These are phyloP conservation scores for Ylistrum balloti DNA, from an alignment of 1,140 invertebrate species.

Conservation along the genomic window DNA sequence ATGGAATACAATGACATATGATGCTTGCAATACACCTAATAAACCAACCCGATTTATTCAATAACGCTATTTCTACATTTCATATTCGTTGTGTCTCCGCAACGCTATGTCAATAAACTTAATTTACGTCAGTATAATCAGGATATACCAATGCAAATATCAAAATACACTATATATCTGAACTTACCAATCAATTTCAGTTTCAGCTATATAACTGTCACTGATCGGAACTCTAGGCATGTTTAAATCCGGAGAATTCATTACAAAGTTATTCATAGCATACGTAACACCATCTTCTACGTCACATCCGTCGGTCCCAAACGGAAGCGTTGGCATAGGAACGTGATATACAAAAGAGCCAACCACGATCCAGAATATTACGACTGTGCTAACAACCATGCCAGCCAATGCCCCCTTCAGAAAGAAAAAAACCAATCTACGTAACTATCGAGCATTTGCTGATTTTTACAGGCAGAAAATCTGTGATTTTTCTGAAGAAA, in stretches of 20 bases:
- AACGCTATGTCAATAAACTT: too few species aligned
- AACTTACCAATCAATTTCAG: not conserved
- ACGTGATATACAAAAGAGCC: slow-evolving; percentile 68
- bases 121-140: too few species aligned
- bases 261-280: not conserved
- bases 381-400: slow-evolving; percentile 61
- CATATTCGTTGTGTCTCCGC: too few species aligned
- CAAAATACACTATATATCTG: too few species aligned
- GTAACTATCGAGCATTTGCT: too few species aligned
- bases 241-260: not conserved
- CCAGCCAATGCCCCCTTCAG: slow-evolving; percentile 69
- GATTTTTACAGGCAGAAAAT: not conserved
- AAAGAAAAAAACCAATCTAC: too few species aligned
- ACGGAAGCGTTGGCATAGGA: slow-evolving; percentile 63
- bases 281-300: slow-evolving; percentile 36
- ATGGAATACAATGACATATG: too few species aligned
- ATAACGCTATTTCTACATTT: too few species aligned
- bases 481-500: not conserved
- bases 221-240: not conserved
- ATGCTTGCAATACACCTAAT: too few species aligned
- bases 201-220: not conserved
- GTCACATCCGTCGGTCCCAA: slow-evolving; percentile 60
- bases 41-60: too few species aligned
- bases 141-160: too few species aligned
- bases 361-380: slow-evolving; percentile 72